A percentile compares a stretch with the other conserved stretches of the same genome.
phyloP scores from a whole-genome alignment of 2,113 vertebrate species.

The Chaetodon trifascialis region DNA sequence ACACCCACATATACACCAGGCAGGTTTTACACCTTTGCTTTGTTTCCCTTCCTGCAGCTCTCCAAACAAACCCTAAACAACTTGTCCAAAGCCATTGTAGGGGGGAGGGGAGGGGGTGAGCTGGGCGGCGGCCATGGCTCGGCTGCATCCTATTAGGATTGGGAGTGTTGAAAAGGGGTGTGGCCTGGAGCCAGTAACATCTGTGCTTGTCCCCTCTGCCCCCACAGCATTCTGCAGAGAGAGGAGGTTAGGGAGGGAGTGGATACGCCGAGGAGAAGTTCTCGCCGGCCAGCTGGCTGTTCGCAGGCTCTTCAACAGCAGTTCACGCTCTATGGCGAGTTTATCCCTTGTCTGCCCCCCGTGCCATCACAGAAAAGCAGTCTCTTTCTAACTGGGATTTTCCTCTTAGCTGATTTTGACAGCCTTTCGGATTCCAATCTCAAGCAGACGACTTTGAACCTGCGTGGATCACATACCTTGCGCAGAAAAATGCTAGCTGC shows the following conservation, averaged over 20 bases:
- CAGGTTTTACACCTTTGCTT: conserved; percentile 48
- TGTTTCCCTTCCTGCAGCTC: conserved; percentile 58
- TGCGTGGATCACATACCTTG: conserved; percentile 62
- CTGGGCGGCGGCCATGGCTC: conserved; percentile 73
- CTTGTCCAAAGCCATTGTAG: conserved; percentile 46
- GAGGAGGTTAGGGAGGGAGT: conserved; percentile 54
- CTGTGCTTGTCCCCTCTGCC: conserved; percentile 81
- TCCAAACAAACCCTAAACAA: conserved; percentile 74
- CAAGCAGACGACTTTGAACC: conserved; percentile 39
- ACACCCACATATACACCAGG: conserved; percentile 15
- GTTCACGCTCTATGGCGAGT: conserved; percentile 32
- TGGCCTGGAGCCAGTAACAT: conserved; percentile 82
- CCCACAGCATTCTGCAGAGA: conserved; percentile 75
- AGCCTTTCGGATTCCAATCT: conserved; percentile 41
- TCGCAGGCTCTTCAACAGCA: conserved; percentile 46
- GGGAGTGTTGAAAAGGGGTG: conserved; percentile 85
- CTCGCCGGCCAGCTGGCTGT: conserved; percentile 65
- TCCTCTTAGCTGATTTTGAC: conserved; percentile 43
- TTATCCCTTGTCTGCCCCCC: conserved; percentile 22
- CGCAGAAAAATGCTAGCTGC: conserved; percentile 56
- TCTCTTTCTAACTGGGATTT: conserved; percentile 45
- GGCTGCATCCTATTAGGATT: conserved; percentile 81
- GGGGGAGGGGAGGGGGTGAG: conserved; percentile 8
- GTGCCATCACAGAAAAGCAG: conserved; percentile 28
- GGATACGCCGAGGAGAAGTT: conserved; percentile 47